These are phyloP conservation scores for Zaprionus tsacasi DNA, from an alignment of 1,140 invertebrate species.

Conservation along the genomic window DNA sequence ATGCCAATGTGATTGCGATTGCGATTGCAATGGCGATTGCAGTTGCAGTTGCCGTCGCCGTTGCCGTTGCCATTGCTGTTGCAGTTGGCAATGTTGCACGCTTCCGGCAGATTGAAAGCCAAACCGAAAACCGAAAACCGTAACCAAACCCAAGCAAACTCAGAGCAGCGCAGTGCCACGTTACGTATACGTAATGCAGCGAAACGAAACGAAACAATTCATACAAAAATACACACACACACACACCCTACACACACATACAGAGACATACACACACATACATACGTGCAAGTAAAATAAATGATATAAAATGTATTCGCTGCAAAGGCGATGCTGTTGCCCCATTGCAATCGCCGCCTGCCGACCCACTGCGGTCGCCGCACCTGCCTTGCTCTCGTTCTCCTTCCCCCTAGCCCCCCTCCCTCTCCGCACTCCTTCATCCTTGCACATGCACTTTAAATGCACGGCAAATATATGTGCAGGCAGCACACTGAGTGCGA, in stretches of 20 bases:
- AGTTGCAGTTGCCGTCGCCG: constrained; percentile 18
- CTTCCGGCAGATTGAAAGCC: constrained; percentile 67
- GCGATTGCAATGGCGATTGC: constrained; percentile 17
- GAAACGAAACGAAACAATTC: constrained; percentile 69
- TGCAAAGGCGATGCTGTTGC: constrained; percentile 20
- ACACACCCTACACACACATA: neutral
- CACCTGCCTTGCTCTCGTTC: constrained; percentile 16
- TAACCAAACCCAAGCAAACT: constrained; percentile 37
- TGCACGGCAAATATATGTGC: constrained; percentile 58
- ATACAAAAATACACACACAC: constrained; percentile 24
- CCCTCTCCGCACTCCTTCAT: neutral
- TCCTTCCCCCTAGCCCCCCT: neutral
- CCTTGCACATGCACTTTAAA: constrained; percentile 57
- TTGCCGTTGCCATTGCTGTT: constrained; percentile 8
- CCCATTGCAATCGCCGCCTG: constrained; percentile 58
- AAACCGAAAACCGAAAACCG: constrained; percentile 50
- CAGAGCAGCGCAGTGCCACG: constrained; percentile 37
- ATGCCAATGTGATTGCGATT: constrained; percentile 63
- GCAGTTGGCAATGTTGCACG: constrained; percentile 46
- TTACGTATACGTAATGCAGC: constrained; percentile 69
- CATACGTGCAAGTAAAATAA: constrained; percentile 44
- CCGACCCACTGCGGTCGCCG: constrained; percentile 56
- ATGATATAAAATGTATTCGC: constrained; percentile 76
- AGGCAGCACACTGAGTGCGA: constrained; percentile 38
- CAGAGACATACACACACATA: neutral